These are phyloP conservation scores for Leptura quadrifasciata DNA, from an alignment of 2,888 invertebrate species.

Conservation along the genomic window DNA sequence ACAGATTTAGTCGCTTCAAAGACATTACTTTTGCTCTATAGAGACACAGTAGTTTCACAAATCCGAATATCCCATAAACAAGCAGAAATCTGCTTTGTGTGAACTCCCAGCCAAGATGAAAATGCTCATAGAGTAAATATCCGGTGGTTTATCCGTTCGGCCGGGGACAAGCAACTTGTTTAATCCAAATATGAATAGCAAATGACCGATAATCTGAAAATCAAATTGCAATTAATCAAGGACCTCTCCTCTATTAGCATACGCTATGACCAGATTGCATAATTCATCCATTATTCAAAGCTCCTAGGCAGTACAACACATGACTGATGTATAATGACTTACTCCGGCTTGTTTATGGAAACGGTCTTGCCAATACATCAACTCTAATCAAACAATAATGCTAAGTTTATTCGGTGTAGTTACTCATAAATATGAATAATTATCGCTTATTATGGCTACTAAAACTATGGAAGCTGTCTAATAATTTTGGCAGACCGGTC, in stretches of 20 bases:
- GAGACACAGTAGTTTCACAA: neutral
- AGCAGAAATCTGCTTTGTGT: neutral
- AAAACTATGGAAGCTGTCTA: slow-evolving; percentile 22
- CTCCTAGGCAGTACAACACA: slow-evolving; percentile 58
- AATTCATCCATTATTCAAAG: slow-evolving; percentile 70
- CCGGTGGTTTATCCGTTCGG: slow-evolving; percentile 41
- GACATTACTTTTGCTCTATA: neutral
- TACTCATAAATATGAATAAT: slow-evolving; percentile 39
- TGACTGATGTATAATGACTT: slow-evolving; percentile 68
- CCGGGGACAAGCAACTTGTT: slow-evolving; percentile 45
- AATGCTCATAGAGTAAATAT: slow-evolving; percentile 50
- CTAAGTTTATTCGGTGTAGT: slow-evolving; percentile 35
- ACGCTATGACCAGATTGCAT: slow-evolving; percentile 68
- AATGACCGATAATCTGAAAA: slow-evolving; percentile 71
- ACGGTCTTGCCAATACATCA: slow-evolving; percentile 47
- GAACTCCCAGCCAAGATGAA: slow-evolving; percentile 18
- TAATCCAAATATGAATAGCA: slow-evolving; percentile 65
- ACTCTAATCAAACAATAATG: slow-evolving; percentile 41
- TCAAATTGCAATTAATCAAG: slow-evolving; percentile 73
- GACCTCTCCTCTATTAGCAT: slow-evolving; percentile 68
- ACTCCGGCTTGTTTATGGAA: slow-evolving; percentile 57
- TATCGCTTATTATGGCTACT: slow-evolving; percentile 31
- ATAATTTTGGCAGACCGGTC: slow-evolving; percentile 26
- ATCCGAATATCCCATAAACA: neutral
- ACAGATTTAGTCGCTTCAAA: no score